These are phyloP conservation scores for Aphodius granarius DNA, from an alignment of 2,888 invertebrate species.

Conservation along the genomic window DNA sequence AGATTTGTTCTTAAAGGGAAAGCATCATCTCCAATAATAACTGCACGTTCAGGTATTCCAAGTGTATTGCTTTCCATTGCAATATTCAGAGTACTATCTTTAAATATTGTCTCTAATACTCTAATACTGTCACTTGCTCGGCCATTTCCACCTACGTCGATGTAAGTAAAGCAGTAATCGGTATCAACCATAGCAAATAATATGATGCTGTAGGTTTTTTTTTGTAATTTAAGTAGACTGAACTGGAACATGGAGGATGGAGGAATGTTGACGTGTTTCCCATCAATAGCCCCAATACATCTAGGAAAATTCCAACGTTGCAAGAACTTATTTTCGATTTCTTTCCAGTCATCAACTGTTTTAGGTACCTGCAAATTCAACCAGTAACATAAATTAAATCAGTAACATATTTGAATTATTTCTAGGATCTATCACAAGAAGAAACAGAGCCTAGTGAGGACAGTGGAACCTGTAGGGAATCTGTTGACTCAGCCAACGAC, in stretches of 20 bases:
- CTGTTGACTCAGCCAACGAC: constrained; percentile 16
- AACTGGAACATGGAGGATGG: constrained; percentile 21
- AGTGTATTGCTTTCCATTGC: constrained; percentile 19
- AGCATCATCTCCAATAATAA: constrained; percentile 19
- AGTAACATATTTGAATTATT: constrained; percentile 22
- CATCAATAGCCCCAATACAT: constrained; percentile 13
- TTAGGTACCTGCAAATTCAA: constrained; percentile 15
- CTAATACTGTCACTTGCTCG: constrained; percentile 24
- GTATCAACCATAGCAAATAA: constrained; percentile 25
- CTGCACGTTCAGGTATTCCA: constrained; percentile 2
- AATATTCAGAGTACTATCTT: constrained; percentile 14
- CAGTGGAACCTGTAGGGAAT: constrained; percentile 13
- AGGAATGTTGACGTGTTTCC: background rate
- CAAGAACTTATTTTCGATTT: constrained; percentile 18
- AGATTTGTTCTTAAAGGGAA: constrained; percentile 20
- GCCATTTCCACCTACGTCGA: constrained; percentile 18
- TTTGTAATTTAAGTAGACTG: constrained; percentile 18
- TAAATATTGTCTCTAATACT: constrained; percentile 12
- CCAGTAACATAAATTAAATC: background rate
- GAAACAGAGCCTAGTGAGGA: constrained; percentile 24
- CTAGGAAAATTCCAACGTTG: constrained; percentile 18
- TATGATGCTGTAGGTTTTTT: constrained; percentile 19
- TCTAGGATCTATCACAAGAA: constrained; percentile 28
- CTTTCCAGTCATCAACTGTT: constrained; percentile 21
- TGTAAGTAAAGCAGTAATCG: constrained; percentile 22